Percentiles rank a stretch among this genome's conserved stretches.
Conservation (phyloP, 1,140 invertebrate genomes). For the Stegodyphus dumicola region DNA sequence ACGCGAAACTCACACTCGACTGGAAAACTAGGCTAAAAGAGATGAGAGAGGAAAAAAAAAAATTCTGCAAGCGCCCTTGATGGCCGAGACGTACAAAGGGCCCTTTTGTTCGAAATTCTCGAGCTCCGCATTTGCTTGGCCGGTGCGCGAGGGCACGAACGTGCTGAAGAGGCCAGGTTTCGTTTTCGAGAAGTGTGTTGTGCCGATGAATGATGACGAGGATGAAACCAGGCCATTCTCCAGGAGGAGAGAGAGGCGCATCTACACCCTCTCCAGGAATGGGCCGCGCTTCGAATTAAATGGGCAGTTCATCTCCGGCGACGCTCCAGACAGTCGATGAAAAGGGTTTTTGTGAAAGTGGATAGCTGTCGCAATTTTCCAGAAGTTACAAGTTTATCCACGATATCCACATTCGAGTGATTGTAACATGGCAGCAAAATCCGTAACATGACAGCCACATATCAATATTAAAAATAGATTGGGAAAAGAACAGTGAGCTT, state of each 20-base stretch:
- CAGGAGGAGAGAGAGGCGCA: too few relatives aligned
- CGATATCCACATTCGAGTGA: too few relatives aligned
- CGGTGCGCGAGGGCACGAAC: constrained; percentile 6
- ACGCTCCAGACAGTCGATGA: too few relatives aligned
- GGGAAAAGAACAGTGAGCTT: too few relatives aligned
- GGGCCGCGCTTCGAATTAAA: neutral
- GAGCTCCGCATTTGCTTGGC: neutral
- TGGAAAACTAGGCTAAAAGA: neutral
- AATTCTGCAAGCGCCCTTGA: constrained; percentile 4
- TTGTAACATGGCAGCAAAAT: too few relatives aligned
- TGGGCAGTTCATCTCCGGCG: neutral
- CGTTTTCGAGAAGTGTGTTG: constrained; percentile 28
- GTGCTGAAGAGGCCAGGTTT: constrained; percentile 49
- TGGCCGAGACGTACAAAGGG: constrained; percentile 25
- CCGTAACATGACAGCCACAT: too few relatives aligned
- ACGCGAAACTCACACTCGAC: neutral
- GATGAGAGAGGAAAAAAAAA: neutral
- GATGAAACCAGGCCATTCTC: constrained; percentile 1
- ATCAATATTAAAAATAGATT: too few relatives aligned
- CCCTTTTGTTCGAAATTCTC: constrained; percentile 20
- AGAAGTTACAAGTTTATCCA: too few relatives aligned
- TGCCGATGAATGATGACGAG: neutral
- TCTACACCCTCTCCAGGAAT: too few relatives aligned
- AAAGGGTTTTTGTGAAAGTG: too few relatives aligned
- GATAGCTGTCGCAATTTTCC: too few relatives aligned